Evolutionary conservation across 1,140 invertebrate species (phyloP), one percentile per base, ranked within the genome.

Genomic region (Melipona quadrifasciata): DNA sequence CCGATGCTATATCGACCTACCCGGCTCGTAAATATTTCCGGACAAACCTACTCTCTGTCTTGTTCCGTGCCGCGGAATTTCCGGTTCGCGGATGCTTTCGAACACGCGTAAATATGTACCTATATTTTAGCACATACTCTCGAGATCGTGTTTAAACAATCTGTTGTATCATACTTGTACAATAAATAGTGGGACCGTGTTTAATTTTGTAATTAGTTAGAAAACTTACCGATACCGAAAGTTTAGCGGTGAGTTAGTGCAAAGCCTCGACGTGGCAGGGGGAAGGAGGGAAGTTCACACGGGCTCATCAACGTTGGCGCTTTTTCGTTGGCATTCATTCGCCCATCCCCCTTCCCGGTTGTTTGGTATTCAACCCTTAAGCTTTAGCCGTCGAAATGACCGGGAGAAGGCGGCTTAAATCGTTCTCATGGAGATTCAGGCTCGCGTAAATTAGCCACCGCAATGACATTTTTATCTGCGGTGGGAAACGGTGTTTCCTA

Each of bases 391-490:
- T 21, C 19, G 27, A 19, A 21, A 68, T 34, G 39, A 27, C 39
- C 21, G 70, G 6, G 47, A 19, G 47, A 53, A 55, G 47, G 72
- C 72, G 72, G 72, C 19, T 74, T 55, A 74, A 55, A 74, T 74
- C 72, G 72, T 74, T 14, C 19, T 17, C n/a, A 73, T 53, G 72
- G 72, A 55, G 72, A 74, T 65, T 64, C 71, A 55, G 21, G n/a
- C 19, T n/a, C 68, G 79, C 80, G 80, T 81, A 81, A 73, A 81
- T 81, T 81, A 81, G 80, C 70, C 70, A n/a, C 11, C 64, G 75
- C 64, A 79, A 78, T 84, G 78, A 84, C 65, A 70, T 84, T 84
- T 79, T 71, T 78, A 84, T 84, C 75, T 61, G 55, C 47, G 21
- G 27, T 65, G 64, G 31, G 67, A 47, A 51, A 19, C 64, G 55